phyloP scores from a whole-genome alignment of 2,113 vertebrate species.

The Lanius ludovicianus region DNA sequence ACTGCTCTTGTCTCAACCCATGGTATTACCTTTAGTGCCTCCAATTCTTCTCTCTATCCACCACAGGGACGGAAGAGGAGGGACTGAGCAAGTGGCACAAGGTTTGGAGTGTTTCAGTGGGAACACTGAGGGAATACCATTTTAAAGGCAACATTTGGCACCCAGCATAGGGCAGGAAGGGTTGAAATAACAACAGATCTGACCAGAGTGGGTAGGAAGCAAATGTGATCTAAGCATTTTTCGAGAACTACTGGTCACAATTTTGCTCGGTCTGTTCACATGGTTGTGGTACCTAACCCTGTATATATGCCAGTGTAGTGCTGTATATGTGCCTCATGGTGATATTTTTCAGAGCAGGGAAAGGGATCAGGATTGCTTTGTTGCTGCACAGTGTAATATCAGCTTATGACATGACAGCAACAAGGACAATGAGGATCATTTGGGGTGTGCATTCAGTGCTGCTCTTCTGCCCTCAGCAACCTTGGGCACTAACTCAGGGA shows the following conservation, averaged over 20 bases:
- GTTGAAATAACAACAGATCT: neutral
- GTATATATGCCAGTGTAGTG: no score
- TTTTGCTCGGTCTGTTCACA: accelerated
- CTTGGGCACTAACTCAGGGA: no score
- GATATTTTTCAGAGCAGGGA: neutral
- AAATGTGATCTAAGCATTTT: neutral
- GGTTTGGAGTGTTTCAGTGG: neutral
- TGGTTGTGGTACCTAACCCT: neutral
- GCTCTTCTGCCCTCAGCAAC: neutral
- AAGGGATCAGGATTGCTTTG: neutral
- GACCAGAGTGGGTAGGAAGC: neutral
- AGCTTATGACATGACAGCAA: neutral
- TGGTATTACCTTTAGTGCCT: neutral
- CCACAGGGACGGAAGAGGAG: neutral
- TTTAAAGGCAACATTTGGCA: neutral
- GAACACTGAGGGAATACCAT: neutral
- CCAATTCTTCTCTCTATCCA: neutral
- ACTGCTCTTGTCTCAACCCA: neutral
- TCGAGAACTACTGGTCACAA: neutral
- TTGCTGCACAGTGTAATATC: neutral
- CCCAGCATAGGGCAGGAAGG: neutral
- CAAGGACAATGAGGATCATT: neutral
- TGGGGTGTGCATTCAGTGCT: neutral
- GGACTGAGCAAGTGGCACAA: neutral
- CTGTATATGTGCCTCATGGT: no score